A percentile compares a stretch with the other conserved stretches of the same genome.
phyloP scores from a whole-genome alignment of 2,888 invertebrate species.

The Magallana nippona region DNA sequence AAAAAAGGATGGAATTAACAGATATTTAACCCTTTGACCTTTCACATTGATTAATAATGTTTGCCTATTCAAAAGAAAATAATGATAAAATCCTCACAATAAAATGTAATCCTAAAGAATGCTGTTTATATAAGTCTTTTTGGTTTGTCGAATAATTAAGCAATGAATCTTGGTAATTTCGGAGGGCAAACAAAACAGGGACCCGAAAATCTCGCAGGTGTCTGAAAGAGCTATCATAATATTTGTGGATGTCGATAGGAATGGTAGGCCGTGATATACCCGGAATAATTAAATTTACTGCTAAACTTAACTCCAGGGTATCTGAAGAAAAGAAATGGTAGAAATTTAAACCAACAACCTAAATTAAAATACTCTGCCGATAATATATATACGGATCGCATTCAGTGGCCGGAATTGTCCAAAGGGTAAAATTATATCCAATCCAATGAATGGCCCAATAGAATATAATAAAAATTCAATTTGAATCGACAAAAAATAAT shows the following conservation, averaged over 20 bases:
- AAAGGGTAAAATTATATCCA: slow-evolving; percentile 9
- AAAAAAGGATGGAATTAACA: neutral
- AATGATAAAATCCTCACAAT: neutral
- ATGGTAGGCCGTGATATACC: slow-evolving; percentile 12
- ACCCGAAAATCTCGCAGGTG: neutral
- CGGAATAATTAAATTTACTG: slow-evolving; percentile 17
- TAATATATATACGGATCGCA: neutral
- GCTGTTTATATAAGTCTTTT: slow-evolving; percentile 18
- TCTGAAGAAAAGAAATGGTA: neutral
- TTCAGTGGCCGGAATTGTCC: neutral
- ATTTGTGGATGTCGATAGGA: neutral
- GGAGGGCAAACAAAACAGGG: slow-evolving; percentile 14
- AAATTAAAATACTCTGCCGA: slow-evolving; percentile 12
- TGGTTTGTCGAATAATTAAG: slow-evolving; percentile 26
- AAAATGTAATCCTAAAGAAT: slow-evolving; percentile 26
- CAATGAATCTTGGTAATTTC: slow-evolving; percentile 34
- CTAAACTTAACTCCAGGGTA: slow-evolving; percentile 17
- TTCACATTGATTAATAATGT: slow-evolving; percentile 14
- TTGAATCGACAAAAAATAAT: neutral
- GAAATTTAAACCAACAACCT: slow-evolving; percentile 18
- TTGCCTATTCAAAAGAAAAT: slow-evolving; percentile 30
- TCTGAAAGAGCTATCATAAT: neutral
- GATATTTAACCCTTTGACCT: slow-evolving; percentile 9
- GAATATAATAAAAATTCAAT: neutral
- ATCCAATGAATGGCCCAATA: neutral